Evolutionary conservation across 2,888 invertebrate genomes (phyloP).

Genomic region (Dioctria linearis): DNA sequence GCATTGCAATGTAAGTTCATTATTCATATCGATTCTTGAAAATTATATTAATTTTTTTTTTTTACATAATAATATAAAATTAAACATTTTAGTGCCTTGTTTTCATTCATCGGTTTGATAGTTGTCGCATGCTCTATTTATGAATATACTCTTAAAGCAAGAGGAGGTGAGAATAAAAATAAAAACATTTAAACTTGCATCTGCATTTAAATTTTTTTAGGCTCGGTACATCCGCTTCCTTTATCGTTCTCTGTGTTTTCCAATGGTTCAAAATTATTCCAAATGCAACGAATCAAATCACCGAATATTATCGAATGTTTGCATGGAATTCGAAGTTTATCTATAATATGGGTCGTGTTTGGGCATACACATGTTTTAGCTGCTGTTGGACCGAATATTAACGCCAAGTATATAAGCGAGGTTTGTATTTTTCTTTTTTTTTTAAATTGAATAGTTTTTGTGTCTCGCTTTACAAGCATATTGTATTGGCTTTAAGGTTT

Average conservation of each 20-base stretch:
- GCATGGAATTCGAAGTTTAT: slow-evolving; percentile 70
- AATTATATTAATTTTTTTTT: too few relatives aligned
- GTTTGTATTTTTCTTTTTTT: slow-evolving; percentile 8
- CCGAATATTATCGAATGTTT: slow-evolving; percentile 67
- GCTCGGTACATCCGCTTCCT: slow-evolving; percentile 55
- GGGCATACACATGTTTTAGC: slow-evolving; percentile 64
- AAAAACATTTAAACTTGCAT: neutral
- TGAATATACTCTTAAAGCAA: slow-evolving; percentile 48
- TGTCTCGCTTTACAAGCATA: too few relatives aligned
- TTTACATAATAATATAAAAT: neutral
- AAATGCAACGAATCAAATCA: slow-evolving; percentile 55
- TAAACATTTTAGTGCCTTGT: slow-evolving; percentile 16
- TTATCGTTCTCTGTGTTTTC: slow-evolving; percentile 62
- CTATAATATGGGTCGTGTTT: slow-evolving; percentile 70
- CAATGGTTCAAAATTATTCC: slow-evolving; percentile 57
- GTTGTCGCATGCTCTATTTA: slow-evolving; percentile 34
- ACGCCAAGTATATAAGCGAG: slow-evolving; percentile 52
- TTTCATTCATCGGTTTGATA: neutral
- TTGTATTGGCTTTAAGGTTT: too few relatives aligned
- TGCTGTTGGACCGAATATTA: slow-evolving; percentile 60
- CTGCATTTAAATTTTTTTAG: slow-evolving; percentile 51
- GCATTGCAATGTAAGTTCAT: slow-evolving; percentile 63
- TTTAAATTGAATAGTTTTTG: neutral
- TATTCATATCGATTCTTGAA: neutral
- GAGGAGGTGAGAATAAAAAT: slow-evolving; percentile 51